These are phyloP conservation scores for Epinotia demarniana DNA, from an alignment of 2,888 invertebrate species.

Conservation along the genomic window DNA sequence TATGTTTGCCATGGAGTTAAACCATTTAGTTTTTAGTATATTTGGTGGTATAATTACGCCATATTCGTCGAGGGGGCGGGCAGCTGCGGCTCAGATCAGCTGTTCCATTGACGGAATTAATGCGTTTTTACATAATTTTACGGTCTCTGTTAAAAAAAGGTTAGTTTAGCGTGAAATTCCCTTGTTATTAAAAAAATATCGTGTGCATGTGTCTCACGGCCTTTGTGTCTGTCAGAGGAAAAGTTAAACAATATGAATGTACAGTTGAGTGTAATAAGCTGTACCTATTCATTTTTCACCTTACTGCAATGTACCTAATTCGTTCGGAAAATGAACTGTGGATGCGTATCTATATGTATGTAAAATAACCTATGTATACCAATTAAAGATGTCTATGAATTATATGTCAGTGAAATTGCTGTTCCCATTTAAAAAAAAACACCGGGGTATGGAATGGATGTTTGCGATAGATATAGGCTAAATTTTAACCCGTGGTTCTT, in stretches of 20 bases:
- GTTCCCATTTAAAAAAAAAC: too few species aligned
- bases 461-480: too few species aligned
- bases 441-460: too few species aligned
- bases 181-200: conserved; percentile 10
- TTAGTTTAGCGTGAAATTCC: conserved; percentile 12
- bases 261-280: too few species aligned
- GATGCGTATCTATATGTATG: too few species aligned
- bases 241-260: background rate
- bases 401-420: too few species aligned
- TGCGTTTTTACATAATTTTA: conserved; percentile 28
- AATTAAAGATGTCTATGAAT: too few species aligned
- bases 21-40: background rate
- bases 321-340: too few species aligned
- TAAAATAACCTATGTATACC: too few species aligned
- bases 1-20: background rate
- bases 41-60: conserved; percentile 25
- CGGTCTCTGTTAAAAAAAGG: conserved; percentile 14
- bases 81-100: conserved; percentile 39
- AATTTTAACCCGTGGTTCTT: too few species aligned
- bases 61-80: conserved; percentile 10
- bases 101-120: conserved; percentile 31
- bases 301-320: too few species aligned
- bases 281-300: too few species aligned
- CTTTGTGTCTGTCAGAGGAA: background rate
- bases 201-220: background rate